Conservation (phyloP, 2,113 vertebrate genomes). For the Taurulus bubalis region DNA sequence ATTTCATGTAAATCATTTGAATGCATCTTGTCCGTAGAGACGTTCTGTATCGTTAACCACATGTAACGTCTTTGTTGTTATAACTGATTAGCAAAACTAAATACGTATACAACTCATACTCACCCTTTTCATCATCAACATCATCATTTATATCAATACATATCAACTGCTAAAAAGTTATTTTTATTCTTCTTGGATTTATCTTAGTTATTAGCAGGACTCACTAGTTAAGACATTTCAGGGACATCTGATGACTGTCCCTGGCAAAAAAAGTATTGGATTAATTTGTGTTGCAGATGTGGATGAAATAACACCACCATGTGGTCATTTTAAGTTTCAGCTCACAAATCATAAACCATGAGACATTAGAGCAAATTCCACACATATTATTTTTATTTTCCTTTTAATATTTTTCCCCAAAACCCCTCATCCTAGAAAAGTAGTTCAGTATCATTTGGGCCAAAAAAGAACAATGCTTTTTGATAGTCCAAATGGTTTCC, state of each 20-base stretch:
- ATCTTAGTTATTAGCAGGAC: no score
- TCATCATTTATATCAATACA: background rate
- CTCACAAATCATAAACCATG: background rate
- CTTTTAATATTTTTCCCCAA: no score
- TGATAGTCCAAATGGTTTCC: no score
- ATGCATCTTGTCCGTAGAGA: background rate
- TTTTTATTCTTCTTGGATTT: background rate
- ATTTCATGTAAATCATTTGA: background rate
- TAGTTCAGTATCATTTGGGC: no score
- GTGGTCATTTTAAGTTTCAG: background rate
- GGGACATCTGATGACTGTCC: background rate
- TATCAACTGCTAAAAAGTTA: background rate
- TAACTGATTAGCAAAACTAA: background rate
- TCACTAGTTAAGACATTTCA: background rate
- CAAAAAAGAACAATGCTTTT: no score
- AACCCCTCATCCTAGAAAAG: no score
- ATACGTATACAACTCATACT: background rate
- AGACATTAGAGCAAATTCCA: no score
- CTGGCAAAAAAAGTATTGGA: background rate
- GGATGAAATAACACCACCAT: background rate
- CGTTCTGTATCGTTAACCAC: background rate
- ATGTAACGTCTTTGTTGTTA: background rate
- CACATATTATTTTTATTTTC: no score
- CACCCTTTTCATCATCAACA: background rate
- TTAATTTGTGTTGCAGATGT: background rate